Evolutionary conservation across 1,140 invertebrate species (phyloP).

Genomic region (Vanessa tameamea): DNA sequence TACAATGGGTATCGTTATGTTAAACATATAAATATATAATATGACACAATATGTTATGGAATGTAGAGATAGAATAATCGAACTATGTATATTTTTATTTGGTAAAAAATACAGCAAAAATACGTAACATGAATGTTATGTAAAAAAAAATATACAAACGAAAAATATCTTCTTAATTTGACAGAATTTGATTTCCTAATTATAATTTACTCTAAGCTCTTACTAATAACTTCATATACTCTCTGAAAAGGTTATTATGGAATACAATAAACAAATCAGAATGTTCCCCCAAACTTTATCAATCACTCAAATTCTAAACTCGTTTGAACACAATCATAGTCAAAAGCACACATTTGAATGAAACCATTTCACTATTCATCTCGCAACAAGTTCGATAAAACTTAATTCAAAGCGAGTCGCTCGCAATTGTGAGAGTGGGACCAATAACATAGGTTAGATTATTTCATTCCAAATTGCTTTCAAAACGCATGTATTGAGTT

Average conservation of each 20-base stretch:
- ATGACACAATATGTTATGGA: too few relatives aligned
- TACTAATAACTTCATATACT: too few relatives aligned
- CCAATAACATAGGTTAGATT: slow-evolving; percentile 6
- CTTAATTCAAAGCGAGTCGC: background rate
- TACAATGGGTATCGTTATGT: too few relatives aligned
- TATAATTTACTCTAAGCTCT: too few relatives aligned
- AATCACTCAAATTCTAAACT: slow-evolving; percentile 5
- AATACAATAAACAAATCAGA: background rate
- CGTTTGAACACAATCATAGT: slow-evolving; percentile 2
- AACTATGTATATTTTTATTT: too few relatives aligned
- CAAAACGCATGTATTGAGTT: slow-evolving; percentile 8
- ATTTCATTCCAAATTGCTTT: slow-evolving; percentile 7
- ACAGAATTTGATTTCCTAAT: too few relatives aligned
- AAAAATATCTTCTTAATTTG: too few relatives aligned
- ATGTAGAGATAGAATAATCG: too few relatives aligned
- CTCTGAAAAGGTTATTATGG: background rate
- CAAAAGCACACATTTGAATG: slow-evolving; percentile 1
- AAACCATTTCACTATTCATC: slow-evolving; percentile 5
- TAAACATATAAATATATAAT: too few relatives aligned
- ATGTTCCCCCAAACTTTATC: background rate
- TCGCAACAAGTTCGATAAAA: slow-evolving; percentile 11
- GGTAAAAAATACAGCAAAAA: too few relatives aligned
- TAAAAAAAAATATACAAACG: too few relatives aligned
- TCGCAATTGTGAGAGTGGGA: background rate
- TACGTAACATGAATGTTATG: too few relatives aligned